Conservation (phyloP, 2,888 invertebrate genomes). For the Drosophila antonietae region DNA sequence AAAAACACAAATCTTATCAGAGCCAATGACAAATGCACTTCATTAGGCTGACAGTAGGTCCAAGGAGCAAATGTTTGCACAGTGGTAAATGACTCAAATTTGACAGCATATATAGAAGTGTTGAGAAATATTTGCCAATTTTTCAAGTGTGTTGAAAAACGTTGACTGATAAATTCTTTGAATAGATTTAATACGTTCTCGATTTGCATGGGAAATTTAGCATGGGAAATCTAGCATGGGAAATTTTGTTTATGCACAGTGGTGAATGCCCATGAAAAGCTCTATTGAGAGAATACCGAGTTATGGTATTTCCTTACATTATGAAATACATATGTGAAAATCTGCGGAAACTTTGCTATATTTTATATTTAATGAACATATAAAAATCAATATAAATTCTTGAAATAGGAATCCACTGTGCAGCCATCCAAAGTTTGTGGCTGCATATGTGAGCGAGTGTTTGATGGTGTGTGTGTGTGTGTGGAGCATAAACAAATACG, state of each 20-base stretch:
- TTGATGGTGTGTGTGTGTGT: slow-evolving; percentile 4
- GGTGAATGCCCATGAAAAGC: neutral
- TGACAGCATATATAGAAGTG: neutral
- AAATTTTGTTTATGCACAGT: neutral
- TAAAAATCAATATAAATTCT: slow-evolving; percentile 1
- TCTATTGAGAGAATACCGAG: neutral
- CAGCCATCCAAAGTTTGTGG: slow-evolving; percentile 35
- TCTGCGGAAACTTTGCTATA: neutral
- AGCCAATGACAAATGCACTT: slow-evolving; percentile 52
- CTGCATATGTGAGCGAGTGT: slow-evolving; percentile 4
- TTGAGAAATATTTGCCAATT: neutral
- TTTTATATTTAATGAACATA: neutral
- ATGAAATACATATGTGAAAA: neutral
- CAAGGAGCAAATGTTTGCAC: slow-evolving; percentile 22
- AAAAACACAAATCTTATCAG: slow-evolving; percentile 52
- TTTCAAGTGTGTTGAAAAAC: neutral
- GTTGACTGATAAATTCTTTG: neutral
- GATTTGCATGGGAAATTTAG: neutral
- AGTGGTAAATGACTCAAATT: slow-evolving; percentile 13
- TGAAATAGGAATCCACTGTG: slow-evolving; percentile 36
- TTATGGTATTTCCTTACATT: neutral
- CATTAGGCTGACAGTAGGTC: slow-evolving; percentile 43
- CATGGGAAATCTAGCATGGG: neutral
- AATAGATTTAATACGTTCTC: neutral
- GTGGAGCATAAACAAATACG: slow-evolving; percentile 51